These are phyloP conservation scores for Natator depressus DNA, from an alignment of 2,113 vertebrate genomes.

Conservation along the genomic window DNA sequence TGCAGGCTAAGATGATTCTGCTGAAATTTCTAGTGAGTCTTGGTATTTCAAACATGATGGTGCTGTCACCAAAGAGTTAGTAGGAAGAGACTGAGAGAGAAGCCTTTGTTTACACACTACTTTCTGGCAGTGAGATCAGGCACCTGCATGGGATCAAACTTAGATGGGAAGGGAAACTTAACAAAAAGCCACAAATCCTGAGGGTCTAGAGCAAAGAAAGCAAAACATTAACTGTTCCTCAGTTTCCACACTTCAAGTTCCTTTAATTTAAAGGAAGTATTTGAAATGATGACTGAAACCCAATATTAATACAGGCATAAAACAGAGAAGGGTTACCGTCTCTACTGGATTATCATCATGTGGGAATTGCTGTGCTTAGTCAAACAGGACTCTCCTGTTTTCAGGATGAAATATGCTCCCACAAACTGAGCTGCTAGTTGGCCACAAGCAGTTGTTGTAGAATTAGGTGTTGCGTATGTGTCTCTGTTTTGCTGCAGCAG, in stretches of 20 bases:
- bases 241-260: not conserved
- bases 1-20: not conserved
- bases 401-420: not conserved
- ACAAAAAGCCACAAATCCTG: constrained; percentile 24
- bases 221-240: not conserved
- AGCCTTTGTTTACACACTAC: not conserved
- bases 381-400: not conserved
- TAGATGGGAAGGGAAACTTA: not conserved
- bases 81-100: not conserved
- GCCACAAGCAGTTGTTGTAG: not conserved
- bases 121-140: not conserved
- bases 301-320: not conserved
- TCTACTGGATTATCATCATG: not conserved
- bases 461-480: not conserved
- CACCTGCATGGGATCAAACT: not conserved
- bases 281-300: constrained; percentile 21
- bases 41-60: not conserved
- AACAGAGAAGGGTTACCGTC: constrained; percentile 10
- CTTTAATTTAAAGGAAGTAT: not conserved
- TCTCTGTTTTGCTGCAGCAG: not conserved
- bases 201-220: not conserved
- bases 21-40: not conserved
- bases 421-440: not conserved
- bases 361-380: not conserved
- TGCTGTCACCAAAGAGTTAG: constrained; percentile 1